Percentiles rank a stretch among this genome's conserved stretches.
Evolutionary conservation across 2,797 vertebrate species (phyloP).

Genomic region (Lithobates sylvaticus): DNA sequence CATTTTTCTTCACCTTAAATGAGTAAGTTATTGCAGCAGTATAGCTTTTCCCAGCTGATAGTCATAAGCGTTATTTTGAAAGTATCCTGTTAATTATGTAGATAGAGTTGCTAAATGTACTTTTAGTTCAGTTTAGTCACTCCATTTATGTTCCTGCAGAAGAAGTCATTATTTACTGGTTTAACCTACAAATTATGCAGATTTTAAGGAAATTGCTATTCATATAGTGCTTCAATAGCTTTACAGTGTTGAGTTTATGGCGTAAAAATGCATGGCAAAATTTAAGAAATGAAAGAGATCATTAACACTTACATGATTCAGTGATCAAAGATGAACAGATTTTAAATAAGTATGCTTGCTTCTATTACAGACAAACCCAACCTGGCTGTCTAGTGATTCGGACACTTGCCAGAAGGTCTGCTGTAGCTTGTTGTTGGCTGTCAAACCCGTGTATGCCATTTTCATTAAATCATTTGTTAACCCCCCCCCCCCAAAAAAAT

Average conservation of each 20-base stretch:
- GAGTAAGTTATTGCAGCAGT: constrained; percentile 33
- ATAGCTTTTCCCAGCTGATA: constrained; percentile 30
- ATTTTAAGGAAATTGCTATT: neutral
- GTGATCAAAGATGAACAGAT: too few relatives aligned
- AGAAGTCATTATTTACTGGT: constrained; percentile 23
- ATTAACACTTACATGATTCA: too few relatives aligned
- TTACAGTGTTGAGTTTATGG: neutral
- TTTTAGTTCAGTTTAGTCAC: constrained; percentile 16
- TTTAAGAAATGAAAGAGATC: neutral
- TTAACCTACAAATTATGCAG: neutral
- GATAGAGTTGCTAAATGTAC: constrained; percentile 27
- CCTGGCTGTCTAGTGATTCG: neutral
- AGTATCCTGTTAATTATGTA: constrained; percentile 31
- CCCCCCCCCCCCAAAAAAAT: too few relatives aligned
- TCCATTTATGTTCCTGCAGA: constrained; percentile 18
- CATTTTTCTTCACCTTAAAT: constrained; percentile 31
- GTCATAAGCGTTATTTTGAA: constrained; percentile 13
- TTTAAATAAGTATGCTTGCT: neutral
- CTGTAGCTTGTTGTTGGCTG: neutral
- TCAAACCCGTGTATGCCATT: too few relatives aligned
- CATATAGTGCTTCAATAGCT: neutral
- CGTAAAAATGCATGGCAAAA: neutral
- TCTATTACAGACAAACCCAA: neutral
- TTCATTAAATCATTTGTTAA: too few relatives aligned
- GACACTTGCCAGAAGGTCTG: neutral